These are phyloP conservation scores for Caenorhabditis zanzibari DNA, from an alignment of 2,888 invertebrate species.

Conservation along the genomic window DNA sequence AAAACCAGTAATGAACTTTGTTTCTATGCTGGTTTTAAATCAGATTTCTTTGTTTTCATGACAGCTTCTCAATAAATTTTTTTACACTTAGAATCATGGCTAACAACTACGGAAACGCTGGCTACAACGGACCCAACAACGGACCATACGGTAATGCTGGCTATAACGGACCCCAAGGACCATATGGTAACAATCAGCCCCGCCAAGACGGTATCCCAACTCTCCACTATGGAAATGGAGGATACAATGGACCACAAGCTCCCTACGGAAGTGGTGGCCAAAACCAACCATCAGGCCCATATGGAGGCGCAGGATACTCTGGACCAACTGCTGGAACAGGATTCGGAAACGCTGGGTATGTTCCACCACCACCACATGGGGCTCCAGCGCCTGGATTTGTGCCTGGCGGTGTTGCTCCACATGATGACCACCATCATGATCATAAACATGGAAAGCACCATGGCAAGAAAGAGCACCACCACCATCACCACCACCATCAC, in stretches of 20 bases:
- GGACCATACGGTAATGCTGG: slow-evolving; percentile 52
- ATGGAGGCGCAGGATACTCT: slow-evolving; percentile 45
- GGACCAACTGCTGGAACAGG: slow-evolving; percentile 42
- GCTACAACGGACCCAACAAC: slow-evolving; percentile 51
- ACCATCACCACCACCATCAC: slow-evolving; percentile 55
- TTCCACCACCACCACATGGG: slow-evolving; percentile 46
- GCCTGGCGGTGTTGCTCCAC: slow-evolving; percentile 21
- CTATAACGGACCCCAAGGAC: slow-evolving; percentile 43
- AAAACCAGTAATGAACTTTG: too few species aligned
- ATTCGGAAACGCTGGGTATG: slow-evolving; percentile 51
- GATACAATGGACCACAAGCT: slow-evolving; percentile 41
- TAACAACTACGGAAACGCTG: slow-evolving; percentile 63
- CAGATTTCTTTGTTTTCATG: too few species aligned
- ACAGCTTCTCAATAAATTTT: too few species aligned
- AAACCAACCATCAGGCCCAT: slow-evolving; percentile 36
- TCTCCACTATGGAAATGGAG: slow-evolving; percentile 44
- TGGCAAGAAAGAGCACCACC: slow-evolving; percentile 38
- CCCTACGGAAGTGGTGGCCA: slow-evolving; percentile 46
- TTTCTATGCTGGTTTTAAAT: too few species aligned
- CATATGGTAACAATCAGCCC: slow-evolving; percentile 19
- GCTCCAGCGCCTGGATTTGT: slow-evolving; percentile 23
- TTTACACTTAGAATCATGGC: slow-evolving; percentile 49
- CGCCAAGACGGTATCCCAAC: slow-evolving; percentile 22
- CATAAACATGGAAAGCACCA: slow-evolving; percentile 35
- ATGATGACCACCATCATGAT: slow-evolving; percentile 31